Percentiles rank a stretch among this genome's conserved stretches.
Evolutionary conservation across 1,140 invertebrate species (phyloP).

Genomic region (Megalonaias nervosa): DNA sequence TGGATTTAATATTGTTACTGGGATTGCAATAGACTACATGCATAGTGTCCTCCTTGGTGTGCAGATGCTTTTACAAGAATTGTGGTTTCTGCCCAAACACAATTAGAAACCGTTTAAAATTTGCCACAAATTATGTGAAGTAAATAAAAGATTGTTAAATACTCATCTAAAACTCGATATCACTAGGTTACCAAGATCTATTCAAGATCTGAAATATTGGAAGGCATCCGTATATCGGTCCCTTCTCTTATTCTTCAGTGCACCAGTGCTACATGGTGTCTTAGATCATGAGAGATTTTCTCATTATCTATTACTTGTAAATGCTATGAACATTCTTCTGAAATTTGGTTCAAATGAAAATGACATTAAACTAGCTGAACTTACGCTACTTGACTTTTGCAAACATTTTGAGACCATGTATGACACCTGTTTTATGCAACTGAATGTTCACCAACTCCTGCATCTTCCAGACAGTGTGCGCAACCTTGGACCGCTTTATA

Average conservation of each 20-base stretch:
- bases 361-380: background rate
- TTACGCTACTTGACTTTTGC: constrained; percentile 21
- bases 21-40: constrained; percentile 26
- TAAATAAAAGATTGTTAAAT: constrained; percentile 6
- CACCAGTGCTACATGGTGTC: constrained; percentile 4
- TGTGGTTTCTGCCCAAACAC: constrained; percentile 9
- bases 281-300: constrained; percentile 1
- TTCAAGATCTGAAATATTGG: constrained; percentile 22
- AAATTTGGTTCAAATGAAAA: constrained; percentile 1
- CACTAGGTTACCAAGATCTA: constrained; percentile 15
- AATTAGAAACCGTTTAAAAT: constrained; percentile 7
- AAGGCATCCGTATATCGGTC: constrained; percentile 26
- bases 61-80: constrained; percentile 7
- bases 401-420: constrained; percentile 20
- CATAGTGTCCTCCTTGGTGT: constrained; percentile 14
- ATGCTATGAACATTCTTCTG: constrained; percentile 22
- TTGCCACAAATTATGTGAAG: background rate
- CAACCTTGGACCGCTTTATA: constrained; percentile 42
- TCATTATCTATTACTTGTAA: constrained; percentile 3
- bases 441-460: constrained; percentile 42
- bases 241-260: constrained; percentile 11
- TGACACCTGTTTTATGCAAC: constrained; percentile 24
- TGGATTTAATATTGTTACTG: constrained; percentile 3
- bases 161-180: constrained; percentile 17
- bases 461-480: constrained; percentile 41